Evolutionary conservation across 2,888 invertebrate species (phyloP).

Genomic region (Melinaea menophilus): DNA sequence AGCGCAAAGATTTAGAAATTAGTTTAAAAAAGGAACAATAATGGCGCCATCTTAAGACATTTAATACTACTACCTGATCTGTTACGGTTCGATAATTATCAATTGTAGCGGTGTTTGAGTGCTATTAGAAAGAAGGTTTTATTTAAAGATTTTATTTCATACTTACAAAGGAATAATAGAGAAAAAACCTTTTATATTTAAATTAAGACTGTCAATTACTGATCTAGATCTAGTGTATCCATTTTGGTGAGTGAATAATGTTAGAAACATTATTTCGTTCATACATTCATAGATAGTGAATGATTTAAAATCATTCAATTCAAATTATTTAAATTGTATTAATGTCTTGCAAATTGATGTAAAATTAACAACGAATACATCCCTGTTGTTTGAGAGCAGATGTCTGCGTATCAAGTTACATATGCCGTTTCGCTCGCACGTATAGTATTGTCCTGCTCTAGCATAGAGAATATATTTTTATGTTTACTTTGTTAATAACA

Average conservation of each 20-base stretch:
- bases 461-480: conserved; percentile 22
- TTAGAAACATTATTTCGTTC: no score
- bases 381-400: conserved; percentile 66
- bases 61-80: conserved; percentile 30
- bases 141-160: no score
- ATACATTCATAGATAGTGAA: no score
- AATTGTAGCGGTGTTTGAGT: conserved; percentile 8
- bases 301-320: no score
- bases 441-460: conserved; percentile 41
- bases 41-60: conserved; percentile 35
- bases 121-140: conserved; percentile 5
- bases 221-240: no score
- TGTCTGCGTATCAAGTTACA: conserved; percentile 67
- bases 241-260: no score
- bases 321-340: no score
- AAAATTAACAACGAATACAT: conserved; percentile 29
- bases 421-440: conserved; percentile 42
- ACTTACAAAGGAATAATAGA: no score
- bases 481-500: no score
- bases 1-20: conserved; percentile 47
- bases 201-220: no score
- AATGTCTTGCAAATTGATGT: not conserved
- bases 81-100: conserved; percentile 13
- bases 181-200: no score
- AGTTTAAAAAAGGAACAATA: conserved; percentile 38